phyloP scores from a whole-genome alignment of 2,113 vertebrate genomes.

The Bostrychus sinensis region DNA sequence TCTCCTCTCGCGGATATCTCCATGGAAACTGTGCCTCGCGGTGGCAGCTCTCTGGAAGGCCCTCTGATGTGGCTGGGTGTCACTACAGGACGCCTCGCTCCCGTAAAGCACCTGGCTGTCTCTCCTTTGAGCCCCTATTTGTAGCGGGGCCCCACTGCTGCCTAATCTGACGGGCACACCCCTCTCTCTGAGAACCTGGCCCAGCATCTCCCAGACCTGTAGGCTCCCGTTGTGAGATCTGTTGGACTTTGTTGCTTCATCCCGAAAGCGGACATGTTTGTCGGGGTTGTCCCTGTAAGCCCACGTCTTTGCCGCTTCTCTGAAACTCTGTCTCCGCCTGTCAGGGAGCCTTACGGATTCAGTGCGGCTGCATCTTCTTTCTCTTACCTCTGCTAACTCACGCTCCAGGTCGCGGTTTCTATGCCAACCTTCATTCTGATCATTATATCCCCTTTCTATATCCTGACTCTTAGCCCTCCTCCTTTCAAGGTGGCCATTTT shows the following conservation, averaged over 20 bases:
- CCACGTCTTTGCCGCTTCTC: slow-evolving; percentile 61
- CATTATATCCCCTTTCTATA: slow-evolving; percentile 13
- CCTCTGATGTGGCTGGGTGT: slow-evolving; percentile 62
- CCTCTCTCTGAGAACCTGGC: slow-evolving; percentile 64
- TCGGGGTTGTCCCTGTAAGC: slow-evolving; percentile 56
- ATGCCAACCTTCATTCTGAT: slow-evolving; percentile 18
- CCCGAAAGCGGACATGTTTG: slow-evolving; percentile 74
- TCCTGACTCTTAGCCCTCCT: slow-evolving; percentile 15
- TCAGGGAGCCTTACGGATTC: slow-evolving; percentile 48
- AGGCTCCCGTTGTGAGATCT: slow-evolving; percentile 24
- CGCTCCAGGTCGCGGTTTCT: slow-evolving; percentile 17
- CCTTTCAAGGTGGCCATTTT: slow-evolving; percentile 16
- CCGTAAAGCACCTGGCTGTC: slow-evolving; percentile 58
- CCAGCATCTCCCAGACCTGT: slow-evolving; percentile 64
- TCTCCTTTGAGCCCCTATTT: slow-evolving; percentile 56
- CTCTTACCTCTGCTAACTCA: slow-evolving; percentile 4
- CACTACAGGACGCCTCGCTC: slow-evolving; percentile 56
- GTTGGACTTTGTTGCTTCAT: slow-evolving; percentile 23
- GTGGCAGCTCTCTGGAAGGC: slow-evolving; percentile 62
- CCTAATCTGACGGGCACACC: slow-evolving; percentile 67
- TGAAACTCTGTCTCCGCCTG: slow-evolving; percentile 18
- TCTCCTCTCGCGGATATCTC: slow-evolving; percentile 63
- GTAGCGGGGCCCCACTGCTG: slow-evolving; percentile 49
- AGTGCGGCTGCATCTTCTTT: slow-evolving; percentile 39
- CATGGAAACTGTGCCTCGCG: slow-evolving; percentile 76